Conservation (phyloP, 2,888 invertebrate genomes). For the Drosophila fulvimacula region DNA sequence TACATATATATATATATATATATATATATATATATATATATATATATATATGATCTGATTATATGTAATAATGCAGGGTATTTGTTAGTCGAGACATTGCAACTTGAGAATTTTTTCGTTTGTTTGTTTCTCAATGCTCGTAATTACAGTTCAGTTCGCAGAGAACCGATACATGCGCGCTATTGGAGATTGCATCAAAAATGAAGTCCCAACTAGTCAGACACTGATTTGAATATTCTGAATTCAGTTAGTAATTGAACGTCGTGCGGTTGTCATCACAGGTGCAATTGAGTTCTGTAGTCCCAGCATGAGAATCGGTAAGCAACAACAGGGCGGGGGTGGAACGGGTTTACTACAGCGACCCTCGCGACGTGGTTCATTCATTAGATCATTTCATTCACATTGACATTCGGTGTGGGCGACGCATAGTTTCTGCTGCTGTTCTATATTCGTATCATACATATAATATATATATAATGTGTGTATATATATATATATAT, state of each 20-base stretch:
- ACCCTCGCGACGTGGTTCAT: constrained; percentile 63
- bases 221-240: constrained; percentile 68
- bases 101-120: not conserved
- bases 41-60: too few species aligned
- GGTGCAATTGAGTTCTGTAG: constrained; percentile 19
- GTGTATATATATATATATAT: not conserved
- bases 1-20: too few species aligned
- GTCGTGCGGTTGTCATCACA: constrained; percentile 50
- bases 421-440: constrained; percentile 47
- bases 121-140: not conserved
- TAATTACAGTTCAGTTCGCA: constrained; percentile 1
- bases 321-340: constrained; percentile 36
- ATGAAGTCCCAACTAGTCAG: constrained; percentile 54
- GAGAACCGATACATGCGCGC: constrained; percentile 30
- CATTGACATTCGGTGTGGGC: constrained; percentile 55
- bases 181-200: constrained; percentile 52
- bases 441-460: constrained; percentile 55
- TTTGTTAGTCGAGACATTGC: constrained; percentile 4
- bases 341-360: constrained; percentile 29
- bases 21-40: too few species aligned
- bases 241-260: constrained; percentile 70
- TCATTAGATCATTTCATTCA: constrained; percentile 71
- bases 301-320: constrained; percentile 68
- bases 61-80: too few species aligned
- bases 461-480: constrained; percentile 16